These are phyloP conservation scores for Trichonephila clavata DNA, from an alignment of 1,140 invertebrate species.

Conservation along the genomic window DNA sequence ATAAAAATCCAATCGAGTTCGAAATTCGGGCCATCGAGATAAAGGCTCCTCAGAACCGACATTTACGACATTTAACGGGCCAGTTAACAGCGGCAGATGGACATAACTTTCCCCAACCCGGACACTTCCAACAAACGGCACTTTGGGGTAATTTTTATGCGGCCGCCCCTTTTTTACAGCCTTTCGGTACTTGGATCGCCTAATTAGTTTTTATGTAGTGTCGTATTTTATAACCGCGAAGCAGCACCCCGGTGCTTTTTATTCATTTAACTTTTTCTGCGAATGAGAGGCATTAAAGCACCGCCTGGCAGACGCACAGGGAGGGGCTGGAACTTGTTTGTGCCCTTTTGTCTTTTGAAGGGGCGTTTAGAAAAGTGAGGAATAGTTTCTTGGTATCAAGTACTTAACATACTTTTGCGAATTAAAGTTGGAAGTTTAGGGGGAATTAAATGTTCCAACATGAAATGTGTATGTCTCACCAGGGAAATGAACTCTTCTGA, in stretches of 20 bases:
- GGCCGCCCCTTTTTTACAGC: neutral
- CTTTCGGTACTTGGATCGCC: neutral
- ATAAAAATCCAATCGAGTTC: conserved; percentile 17
- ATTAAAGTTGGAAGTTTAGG: too few species aligned
- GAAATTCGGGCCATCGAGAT: neutral
- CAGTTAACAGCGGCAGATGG: conserved; percentile 54
- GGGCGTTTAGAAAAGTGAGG: too few species aligned
- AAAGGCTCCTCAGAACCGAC: neutral
- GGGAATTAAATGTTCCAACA: too few species aligned
- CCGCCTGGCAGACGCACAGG: neutral
- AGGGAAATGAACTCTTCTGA: too few species aligned
- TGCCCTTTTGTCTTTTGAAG: too few species aligned
- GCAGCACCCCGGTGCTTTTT: neutral
- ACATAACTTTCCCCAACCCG: neutral
- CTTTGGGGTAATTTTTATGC: conserved; percentile 39
- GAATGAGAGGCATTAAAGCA: neutral
- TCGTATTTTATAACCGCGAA: neutral
- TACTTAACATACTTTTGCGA: too few species aligned
- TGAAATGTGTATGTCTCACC: too few species aligned
- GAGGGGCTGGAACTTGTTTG: neutral
- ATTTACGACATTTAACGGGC: conserved; percentile 28
- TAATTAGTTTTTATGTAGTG: conserved; percentile 58
- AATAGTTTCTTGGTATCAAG: too few species aligned
- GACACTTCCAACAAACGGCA: neutral
- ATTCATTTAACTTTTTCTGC: conserved; percentile 14